Evolutionary conservation across 1,140 invertebrate genomes (phyloP).

Genomic region (Zeugodacus cucurbitae): DNA sequence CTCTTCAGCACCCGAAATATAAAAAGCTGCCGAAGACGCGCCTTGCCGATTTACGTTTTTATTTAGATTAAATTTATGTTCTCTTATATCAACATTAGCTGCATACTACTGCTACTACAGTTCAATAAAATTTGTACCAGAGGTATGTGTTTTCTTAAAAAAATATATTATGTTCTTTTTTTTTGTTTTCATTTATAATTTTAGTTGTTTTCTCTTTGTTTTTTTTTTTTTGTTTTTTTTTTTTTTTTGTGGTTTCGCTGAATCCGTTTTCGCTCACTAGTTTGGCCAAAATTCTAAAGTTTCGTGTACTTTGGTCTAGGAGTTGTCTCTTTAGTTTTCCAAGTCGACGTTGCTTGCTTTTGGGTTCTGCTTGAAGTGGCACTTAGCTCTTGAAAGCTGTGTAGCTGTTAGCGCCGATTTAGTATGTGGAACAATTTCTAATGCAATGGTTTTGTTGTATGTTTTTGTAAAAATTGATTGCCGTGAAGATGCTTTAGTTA

Average conservation of each 20-base stretch:
- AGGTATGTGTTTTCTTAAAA: conserved; percentile 23
- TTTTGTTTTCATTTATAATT: background rate
- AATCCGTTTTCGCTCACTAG: background rate
- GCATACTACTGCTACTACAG: conserved; percentile 6
- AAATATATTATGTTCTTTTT: background rate
- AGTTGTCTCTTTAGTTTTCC: too few species aligned
- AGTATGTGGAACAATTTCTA: too few species aligned
- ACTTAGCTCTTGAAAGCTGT: too few species aligned
- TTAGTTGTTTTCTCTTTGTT: background rate
- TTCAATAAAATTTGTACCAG: background rate
- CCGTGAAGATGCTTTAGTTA: too few species aligned
- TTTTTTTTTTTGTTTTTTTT: background rate
- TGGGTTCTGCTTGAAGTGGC: too few species aligned
- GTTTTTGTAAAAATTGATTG: too few species aligned
- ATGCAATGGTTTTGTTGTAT: too few species aligned
- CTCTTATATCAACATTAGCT: background rate
- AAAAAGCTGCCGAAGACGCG: background rate
- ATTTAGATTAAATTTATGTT: background rate
- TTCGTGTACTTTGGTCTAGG: too few species aligned
- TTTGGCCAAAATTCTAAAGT: background rate
- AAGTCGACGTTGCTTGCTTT: too few species aligned
- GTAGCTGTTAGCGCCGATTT: too few species aligned
- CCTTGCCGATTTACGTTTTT: background rate
- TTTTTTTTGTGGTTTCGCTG: background rate
- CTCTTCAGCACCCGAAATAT: too few species aligned